Evolutionary conservation across 2,113 vertebrate species (phyloP), one percentile per base, ranked within the genome.

Genomic region (Nycticryphes semicollaris): DNA sequence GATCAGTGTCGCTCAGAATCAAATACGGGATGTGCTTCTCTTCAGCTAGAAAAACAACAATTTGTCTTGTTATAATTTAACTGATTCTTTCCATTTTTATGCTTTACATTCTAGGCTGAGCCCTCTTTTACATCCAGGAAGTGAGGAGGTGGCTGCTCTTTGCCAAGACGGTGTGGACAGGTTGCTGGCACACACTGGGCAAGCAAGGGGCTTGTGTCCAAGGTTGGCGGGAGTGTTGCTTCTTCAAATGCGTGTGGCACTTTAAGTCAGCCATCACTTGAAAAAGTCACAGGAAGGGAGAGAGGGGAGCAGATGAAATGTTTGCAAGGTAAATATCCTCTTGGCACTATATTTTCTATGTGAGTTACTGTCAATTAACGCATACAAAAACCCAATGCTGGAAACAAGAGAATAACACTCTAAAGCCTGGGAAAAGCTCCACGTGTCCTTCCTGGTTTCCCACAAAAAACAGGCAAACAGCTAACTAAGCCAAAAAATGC

Each of bases 131-230:
- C 94, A 92, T 96, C 62, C 89, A 90, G 93, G 96, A 97, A 96
- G 83, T 35, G 79, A 97, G 47, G 47, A 78, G 90, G 82, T 57
- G 50, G 54, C 43, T 82, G 56, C 79, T 84, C 30, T 60, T 37
- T 95, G 97, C 95, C 97, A 96, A 88, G 91, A 90, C 87, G 89
- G 80, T 79, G 95, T 47, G 90, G 95, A 96, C 95, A 93, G 96
- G 95, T 98, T 97, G 94, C 96, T 98, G 97, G 96, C 96, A 94
- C 90, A 35, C 9, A 4, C 91, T 68, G 53, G 84, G 82, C 91
- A 97, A 83, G 86, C 68, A 54, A 89, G 93, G 94, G 93, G 91
- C 96, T 96, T 77, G 88, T 97, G 95, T 95, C 96, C 96, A 95
- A 81, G 76, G 88, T 14, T 97, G 96, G 95, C 93, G 60, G 87